Evolutionary conservation across 2,113 vertebrate genomes (phyloP).

Genomic region (Alectura lathami): DNA sequence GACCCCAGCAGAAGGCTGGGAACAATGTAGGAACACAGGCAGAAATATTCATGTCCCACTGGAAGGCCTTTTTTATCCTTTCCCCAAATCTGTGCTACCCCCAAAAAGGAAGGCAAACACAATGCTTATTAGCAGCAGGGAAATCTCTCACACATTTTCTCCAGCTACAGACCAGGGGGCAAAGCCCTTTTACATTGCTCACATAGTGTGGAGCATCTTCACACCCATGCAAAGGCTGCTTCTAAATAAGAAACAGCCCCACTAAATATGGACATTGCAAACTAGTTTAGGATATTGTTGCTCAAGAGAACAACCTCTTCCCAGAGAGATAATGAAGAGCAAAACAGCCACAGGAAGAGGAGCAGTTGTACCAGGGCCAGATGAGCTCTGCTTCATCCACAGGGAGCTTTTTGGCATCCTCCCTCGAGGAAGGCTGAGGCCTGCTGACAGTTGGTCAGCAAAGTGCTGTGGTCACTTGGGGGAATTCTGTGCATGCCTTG

Average conservation of each 20-base stretch:
- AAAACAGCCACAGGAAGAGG: constrained; percentile 53
- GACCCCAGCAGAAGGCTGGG: neutral
- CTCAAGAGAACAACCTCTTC: constrained; percentile 52
- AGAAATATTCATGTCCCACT: neutral
- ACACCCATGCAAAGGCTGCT: constrained; percentile 10
- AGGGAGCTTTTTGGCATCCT: constrained; percentile 6
- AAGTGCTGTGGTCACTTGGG: neutral
- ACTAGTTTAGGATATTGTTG: constrained; percentile 5
- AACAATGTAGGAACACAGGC: constrained; percentile 21
- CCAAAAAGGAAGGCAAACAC: constrained; percentile 41
- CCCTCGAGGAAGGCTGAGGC: neutral
- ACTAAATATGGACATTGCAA: neutral
- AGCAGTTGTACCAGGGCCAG: neutral
- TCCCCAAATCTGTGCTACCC: neutral
- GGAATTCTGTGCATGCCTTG: constrained; percentile 15
- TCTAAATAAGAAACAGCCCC: constrained; percentile 57
- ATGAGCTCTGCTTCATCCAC: neutral
- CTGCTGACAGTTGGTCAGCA: neutral
- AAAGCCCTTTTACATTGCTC: neutral
- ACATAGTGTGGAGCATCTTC: neutral
- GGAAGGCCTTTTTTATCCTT: neutral
- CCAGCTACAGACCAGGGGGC: constrained; percentile 34
- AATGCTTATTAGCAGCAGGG: constrained; percentile 42
- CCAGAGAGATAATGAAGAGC: constrained; percentile 60
- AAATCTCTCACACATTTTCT: constrained; percentile 68